Conservation (phyloP, 1,140 invertebrate genomes). For the Penaeus indicus region DNA sequence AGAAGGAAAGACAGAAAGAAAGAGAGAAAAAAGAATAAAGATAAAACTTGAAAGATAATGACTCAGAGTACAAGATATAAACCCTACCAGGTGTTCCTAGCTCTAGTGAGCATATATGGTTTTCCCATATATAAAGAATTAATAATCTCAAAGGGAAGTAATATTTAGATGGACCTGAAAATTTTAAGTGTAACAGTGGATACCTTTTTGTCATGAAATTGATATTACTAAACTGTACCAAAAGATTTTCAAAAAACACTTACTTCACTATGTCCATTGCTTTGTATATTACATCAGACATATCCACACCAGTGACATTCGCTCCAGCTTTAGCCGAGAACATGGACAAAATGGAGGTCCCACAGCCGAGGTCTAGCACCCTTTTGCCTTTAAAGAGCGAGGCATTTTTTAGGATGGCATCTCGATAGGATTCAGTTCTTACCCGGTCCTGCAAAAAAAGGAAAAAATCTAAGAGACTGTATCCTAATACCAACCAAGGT, state of each 20-base stretch:
- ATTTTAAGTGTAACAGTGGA: no score
- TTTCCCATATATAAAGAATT: neutral
- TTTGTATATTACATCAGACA: slow-evolving; percentile 88
- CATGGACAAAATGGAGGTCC: slow-evolving; percentile 95
- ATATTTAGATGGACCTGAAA: neutral
- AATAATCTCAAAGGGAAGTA: neutral
- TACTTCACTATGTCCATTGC: slow-evolving; percentile 77
- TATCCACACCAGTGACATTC: slow-evolving; percentile 92
- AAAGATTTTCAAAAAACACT: neutral
- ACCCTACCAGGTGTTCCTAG: no score
- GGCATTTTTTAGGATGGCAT: slow-evolving; percentile 90
- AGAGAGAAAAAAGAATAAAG: no score
- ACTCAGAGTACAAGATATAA: no score
- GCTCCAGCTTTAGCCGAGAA: slow-evolving; percentile 96
- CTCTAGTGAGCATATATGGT: no score
- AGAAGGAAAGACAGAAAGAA: no score
- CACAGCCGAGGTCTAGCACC: slow-evolving; percentile 96
- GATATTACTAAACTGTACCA: neutral
- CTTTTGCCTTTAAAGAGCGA: slow-evolving; percentile 75
- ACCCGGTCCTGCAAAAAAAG: slow-evolving; percentile 78
- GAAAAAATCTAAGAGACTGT: slow-evolving; percentile 70
- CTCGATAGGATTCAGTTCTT: slow-evolving; percentile 91
- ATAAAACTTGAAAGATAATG: no score
- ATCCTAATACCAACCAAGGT: no score
- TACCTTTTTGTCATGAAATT: neutral